Percentiles rank a stretch among this genome's conserved stretches.
phyloP scores from a whole-genome alignment of 2,113 vertebrate genomes.

The Peucedramus taeniatus region DNA sequence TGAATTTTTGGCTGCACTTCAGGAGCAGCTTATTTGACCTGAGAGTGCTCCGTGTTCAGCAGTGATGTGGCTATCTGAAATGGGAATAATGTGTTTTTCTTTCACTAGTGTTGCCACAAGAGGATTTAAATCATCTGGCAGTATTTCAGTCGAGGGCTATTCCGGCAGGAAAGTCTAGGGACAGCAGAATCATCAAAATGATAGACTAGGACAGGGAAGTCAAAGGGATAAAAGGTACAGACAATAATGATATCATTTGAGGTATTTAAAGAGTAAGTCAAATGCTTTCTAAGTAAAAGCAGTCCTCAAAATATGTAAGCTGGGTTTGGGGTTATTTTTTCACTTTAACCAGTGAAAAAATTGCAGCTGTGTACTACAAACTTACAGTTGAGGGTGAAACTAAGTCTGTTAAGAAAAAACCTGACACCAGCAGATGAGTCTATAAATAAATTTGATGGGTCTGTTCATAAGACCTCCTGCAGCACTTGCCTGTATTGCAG shows the following conservation, averaged over 20 bases:
- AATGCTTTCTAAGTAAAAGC: not conserved
- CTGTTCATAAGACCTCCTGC: not conserved
- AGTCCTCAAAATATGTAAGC: not conserved
- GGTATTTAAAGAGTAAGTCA: not conserved
- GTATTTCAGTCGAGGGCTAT: not conserved
- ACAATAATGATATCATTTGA: not conserved
- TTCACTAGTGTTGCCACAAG: not conserved
- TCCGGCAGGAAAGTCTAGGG: not conserved
- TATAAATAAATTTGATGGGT: not conserved
- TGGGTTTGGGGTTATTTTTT: not conserved
- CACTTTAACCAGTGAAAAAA: not conserved
- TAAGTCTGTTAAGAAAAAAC: not conserved
- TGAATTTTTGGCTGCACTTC: not conserved
- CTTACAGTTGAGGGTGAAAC: not conserved
- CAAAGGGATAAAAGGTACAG: not conserved
- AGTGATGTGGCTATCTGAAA: not conserved
- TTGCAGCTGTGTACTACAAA: not conserved
- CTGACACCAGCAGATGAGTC: not conserved
- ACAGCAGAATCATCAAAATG: not conserved
- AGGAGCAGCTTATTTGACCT: not conserved
- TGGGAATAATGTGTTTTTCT: not conserved
- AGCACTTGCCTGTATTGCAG: not conserved
- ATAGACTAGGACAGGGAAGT: not conserved
- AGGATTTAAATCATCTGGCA: constrained; percentile 2
- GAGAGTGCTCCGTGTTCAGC: not conserved